Conservation (phyloP, 2,888 invertebrate genomes). For the Macrophya alboannulata region DNA sequence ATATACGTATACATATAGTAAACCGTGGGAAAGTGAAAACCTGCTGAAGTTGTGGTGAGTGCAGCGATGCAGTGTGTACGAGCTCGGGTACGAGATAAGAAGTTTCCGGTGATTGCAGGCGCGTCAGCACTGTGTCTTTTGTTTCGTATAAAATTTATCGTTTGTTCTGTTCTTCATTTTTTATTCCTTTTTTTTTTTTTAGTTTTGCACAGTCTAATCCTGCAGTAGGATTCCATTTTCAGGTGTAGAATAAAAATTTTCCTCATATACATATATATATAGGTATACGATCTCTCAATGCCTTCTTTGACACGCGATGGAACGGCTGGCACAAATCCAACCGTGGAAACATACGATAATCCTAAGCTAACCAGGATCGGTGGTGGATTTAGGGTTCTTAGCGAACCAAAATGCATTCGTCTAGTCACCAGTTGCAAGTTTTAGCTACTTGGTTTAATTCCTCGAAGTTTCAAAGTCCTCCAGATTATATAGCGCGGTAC, state of each 20-base stretch:
- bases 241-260: slow-evolving; percentile 13
- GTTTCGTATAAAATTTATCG: neutral
- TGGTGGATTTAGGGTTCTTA: slow-evolving; percentile 1
- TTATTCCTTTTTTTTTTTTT: neutral
- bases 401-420: neutral
- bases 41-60: slow-evolving; percentile 1
- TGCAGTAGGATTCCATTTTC: neutral
- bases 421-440: neutral
- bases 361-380: neutral
- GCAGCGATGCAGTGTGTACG: neutral
- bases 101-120: slow-evolving; percentile 34
- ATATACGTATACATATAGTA: too few species aligned
- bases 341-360: slow-evolving; percentile 30
- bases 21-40: slow-evolving; percentile 38
- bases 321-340: neutral
- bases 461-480: neutral
- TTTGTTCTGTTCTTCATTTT: neutral
- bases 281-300: slow-evolving; percentile 14
- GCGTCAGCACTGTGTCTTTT: slow-evolving; percentile 39
- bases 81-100: slow-evolving; percentile 23
- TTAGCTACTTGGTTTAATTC: slow-evolving; percentile 19
- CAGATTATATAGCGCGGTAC: neutral
- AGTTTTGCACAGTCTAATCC: neutral
- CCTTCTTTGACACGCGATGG: neutral
- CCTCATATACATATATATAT: too few species aligned